Evolutionary conservation across 2,888 invertebrate genomes (phyloP).

Genomic region (Geotrupes spiniger): DNA sequence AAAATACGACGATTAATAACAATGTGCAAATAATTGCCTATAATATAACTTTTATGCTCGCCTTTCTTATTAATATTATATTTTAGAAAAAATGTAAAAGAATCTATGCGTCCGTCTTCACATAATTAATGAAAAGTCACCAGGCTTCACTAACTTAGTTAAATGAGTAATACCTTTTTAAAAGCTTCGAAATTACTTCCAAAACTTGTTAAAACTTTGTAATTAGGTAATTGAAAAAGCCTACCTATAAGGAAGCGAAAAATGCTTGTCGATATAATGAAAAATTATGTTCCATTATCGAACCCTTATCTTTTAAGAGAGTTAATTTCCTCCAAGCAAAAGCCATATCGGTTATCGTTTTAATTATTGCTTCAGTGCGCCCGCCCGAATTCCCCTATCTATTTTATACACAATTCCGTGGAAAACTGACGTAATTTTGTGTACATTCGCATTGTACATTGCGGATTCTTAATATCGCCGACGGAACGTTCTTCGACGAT

Average conservation of each 20-base stretch:
- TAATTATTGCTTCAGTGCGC: no score
- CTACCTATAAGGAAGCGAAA: constrained; percentile 4
- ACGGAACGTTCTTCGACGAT: background rate
- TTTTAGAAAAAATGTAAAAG: no score
- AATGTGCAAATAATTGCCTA: no score
- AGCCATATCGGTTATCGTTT: no score
- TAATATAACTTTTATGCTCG: no score
- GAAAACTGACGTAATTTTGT: no score
- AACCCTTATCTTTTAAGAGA: background rate
- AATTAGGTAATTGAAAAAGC: constrained; percentile 49
- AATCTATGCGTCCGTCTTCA: background rate
- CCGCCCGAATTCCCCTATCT: no score
- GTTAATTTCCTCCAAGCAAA: background rate
- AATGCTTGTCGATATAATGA: constrained; percentile 8
- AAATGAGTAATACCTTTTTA: constrained; percentile 48
- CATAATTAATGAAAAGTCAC: constrained; percentile 10
- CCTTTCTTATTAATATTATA: no score
- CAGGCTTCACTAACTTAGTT: constrained; percentile 30
- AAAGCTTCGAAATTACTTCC: constrained; percentile 47
- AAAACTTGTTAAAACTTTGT: constrained; percentile 50
- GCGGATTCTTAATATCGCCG: no score
- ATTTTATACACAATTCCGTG: no score
- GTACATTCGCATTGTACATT: no score
- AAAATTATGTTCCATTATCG: constrained; percentile 4
- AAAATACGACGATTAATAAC: no score